Base-by-base conservation (phyloP, 2,888 invertebrate genomes). In the Patella ulyssiponensis region DNA sequence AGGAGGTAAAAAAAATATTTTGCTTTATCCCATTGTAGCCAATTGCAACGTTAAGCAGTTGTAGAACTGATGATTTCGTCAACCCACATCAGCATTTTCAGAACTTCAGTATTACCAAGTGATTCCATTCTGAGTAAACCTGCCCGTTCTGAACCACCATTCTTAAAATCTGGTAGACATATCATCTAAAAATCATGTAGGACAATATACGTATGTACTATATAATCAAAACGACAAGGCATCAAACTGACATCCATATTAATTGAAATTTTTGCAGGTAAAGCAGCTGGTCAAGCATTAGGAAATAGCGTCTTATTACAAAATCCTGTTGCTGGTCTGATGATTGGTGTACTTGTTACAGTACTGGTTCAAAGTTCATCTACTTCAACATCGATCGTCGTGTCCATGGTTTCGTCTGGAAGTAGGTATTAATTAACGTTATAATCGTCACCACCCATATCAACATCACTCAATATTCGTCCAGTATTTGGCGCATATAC, bases 341-440 rank as follows among this genome's bases (percentile, higher is more conserved):
- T 76, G 76, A 27, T 78, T 11, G 78, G 78, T 23, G 75, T 78
- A 51, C 71, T 78, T 51, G 75, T 72, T 44, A 78, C 78, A 11
- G 76, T 75, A 72, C 76, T 81, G 14, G 78, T 81, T 11, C 83
- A 84, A 77, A 82, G 82, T 54, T 84, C 83, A 9, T 84, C 83
- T 33, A 84, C 83, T 12, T 84, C 83, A 58, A 84, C 82, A 53
- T 81, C 81, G 69, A 82, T 84, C 54, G 75, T 82, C 17, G 83
- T 84, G 72, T 82, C 82, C 77, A 84, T 84, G 83, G 83, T 84
- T 1, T 80, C 81, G 2, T 79, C 83, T 33, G 79, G 74, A 20
- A 71, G 83, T 82, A 72, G 75, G 83, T 79, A 20, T 27, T 44
- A 44, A 20, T 27, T 44, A 44, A 44, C 44, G 44, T 44, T 7